These are phyloP conservation scores for Catocala fraxini DNA, from an alignment of 2,888 invertebrate genomes.

Conservation along the genomic window DNA sequence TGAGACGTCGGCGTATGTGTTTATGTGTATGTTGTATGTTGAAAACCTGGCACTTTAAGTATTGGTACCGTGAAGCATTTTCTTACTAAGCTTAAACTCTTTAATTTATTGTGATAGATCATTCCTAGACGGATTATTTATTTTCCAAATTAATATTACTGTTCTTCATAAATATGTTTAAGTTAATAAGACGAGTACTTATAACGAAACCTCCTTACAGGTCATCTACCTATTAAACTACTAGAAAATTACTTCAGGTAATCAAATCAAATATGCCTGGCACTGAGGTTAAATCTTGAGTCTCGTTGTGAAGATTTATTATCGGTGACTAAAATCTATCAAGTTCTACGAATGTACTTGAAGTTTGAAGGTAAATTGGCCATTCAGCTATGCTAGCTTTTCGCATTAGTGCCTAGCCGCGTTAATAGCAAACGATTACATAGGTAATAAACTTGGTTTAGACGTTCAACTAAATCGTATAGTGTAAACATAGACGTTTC, in stretches of 20 bases:
- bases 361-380: slow-evolving; percentile 1
- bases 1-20: too few species aligned
- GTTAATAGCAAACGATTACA: slow-evolving; percentile 3
- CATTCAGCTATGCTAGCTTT: slow-evolving; percentile 1
- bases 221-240: not conserved
- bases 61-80: too few species aligned
- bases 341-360: slow-evolving; percentile 1
- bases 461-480: not conserved
- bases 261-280: too few species aligned
- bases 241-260: too few species aligned
- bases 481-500: not conserved
- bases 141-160: too few species aligned
- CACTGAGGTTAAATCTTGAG: not conserved
- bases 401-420: not conserved
- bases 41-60: too few species aligned
- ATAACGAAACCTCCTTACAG: slow-evolving; percentile 53
- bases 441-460: not conserved
- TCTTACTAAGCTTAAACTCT: too few species aligned
- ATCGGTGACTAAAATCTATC: not conserved
- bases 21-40: too few species aligned
- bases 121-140: too few species aligned
- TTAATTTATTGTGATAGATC: too few species aligned
- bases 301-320: not conserved
- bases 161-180: too few species aligned
- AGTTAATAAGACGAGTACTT: slow-evolving; percentile 35